A percentile compares a stretch with the other conserved stretches of the same genome.
These are phyloP conservation scores for Protosalanx chinensis DNA, from an alignment of 2,797 vertebrate genomes.

Conservation along the genomic window DNA sequence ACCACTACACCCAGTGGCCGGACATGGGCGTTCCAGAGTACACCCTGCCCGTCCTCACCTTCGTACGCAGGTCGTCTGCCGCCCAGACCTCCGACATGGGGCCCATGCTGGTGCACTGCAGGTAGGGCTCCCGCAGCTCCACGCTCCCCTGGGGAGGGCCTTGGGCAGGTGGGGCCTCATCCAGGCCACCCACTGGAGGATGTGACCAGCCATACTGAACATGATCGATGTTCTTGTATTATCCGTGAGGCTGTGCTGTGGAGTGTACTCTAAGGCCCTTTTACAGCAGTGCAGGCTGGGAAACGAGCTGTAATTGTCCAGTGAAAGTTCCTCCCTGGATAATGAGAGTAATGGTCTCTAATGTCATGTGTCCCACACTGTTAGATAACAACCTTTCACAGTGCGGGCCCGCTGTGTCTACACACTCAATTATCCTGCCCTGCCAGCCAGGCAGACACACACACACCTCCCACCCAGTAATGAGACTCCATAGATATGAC, in stretches of 20 bases:
- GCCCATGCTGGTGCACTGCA: slow-evolving; percentile 91
- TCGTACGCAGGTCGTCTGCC: slow-evolving; percentile 86
- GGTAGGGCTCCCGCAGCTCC: slow-evolving; percentile 62
- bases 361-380: slow-evolving; percentile 38
- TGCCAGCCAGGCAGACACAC: background rate
- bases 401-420: slow-evolving; percentile 1
- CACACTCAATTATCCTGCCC: slow-evolving; percentile 17
- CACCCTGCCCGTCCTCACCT: slow-evolving; percentile 88
- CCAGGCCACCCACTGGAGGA: too few species aligned
- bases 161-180: background rate
- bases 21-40: slow-evolving; percentile 95
- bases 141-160: background rate
- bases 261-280: background rate
- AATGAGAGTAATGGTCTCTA: slow-evolving; percentile 32
- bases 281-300: slow-evolving; percentile 12
- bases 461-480: slow-evolving; percentile 1
- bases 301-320: slow-evolving; percentile 42
- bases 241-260: background rate
- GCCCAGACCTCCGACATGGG: slow-evolving; percentile 82
- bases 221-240: background rate
- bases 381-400: slow-evolving; percentile 44
- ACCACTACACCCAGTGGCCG: slow-evolving; percentile 95
- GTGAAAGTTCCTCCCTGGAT: slow-evolving; percentile 23
- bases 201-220: too few species aligned
- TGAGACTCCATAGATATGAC: background rate